A percentile compares a stretch with the other conserved stretches of the same genome.
These are phyloP conservation scores for Drosophila insularis DNA, from an alignment of 1,140 invertebrate genomes.

Conservation along the genomic window DNA sequence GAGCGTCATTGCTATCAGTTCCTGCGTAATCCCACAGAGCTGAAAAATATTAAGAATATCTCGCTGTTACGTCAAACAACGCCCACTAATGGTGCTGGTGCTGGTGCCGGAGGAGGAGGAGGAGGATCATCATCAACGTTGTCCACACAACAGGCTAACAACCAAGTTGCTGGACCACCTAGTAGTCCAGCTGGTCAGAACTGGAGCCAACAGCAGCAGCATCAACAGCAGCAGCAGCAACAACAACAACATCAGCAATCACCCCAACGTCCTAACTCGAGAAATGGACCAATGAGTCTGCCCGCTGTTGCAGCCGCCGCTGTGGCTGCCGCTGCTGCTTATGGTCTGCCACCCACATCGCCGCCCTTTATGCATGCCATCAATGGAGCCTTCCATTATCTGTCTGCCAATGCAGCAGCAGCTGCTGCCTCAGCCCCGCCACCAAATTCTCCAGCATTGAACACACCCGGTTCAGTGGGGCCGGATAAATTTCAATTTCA, in stretches of 20 bases:
- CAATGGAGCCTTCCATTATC: slow-evolving; percentile 77
- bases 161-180: slow-evolving; percentile 26
- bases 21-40: slow-evolving; percentile 93
- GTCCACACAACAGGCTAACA: slow-evolving; percentile 20
- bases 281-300: slow-evolving; percentile 64
- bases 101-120: slow-evolving; percentile 2
- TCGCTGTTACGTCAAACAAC: slow-evolving; percentile 92
- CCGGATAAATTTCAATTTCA: slow-evolving; percentile 77
- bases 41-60: slow-evolving; percentile 97
- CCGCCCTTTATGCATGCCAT: slow-evolving; percentile 80
- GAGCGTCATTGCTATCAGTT: slow-evolving; percentile 98
- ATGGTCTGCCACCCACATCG: slow-evolving; percentile 79
- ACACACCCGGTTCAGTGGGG: slow-evolving; percentile 37
- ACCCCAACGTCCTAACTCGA: slow-evolving; percentile 60
- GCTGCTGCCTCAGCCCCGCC: slow-evolving; percentile 59
- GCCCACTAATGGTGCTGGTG: slow-evolving; percentile 38
- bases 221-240: slow-evolving; percentile 61
- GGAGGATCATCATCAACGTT: slow-evolving; percentile 8
- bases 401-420: slow-evolving; percentile 66
- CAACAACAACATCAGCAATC: slow-evolving; percentile 53
- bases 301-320: slow-evolving; percentile 72
- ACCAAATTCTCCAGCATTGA: slow-evolving; percentile 72
- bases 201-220: slow-evolving; percentile 54
- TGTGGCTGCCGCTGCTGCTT: slow-evolving; percentile 73
- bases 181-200: slow-evolving; percentile 48